These are phyloP conservation scores for Nesometra sesokonis DNA, from an alignment of 35 echinoderm and acorn worm genomes.

Conservation along the genomic window DNA sequence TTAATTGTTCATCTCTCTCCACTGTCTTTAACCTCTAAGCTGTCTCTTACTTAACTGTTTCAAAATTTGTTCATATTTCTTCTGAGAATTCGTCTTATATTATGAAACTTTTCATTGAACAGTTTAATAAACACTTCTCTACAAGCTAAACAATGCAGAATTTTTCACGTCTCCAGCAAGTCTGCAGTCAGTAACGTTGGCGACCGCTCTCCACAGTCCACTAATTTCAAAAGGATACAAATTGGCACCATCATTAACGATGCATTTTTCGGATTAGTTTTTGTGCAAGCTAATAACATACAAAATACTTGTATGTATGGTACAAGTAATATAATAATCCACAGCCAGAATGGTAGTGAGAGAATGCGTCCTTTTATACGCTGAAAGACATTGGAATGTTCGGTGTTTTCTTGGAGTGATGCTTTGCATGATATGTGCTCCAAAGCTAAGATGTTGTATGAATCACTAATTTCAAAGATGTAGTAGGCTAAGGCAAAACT, in stretches of 20 bases:
- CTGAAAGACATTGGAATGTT: slow-evolving; percentile 35
- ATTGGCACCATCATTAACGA: slow-evolving; percentile 72
- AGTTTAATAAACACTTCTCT: too few relatives aligned
- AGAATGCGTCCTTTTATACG: slow-evolving; percentile 46
- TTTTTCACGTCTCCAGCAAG: not conserved
- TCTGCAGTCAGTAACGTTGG: not conserved
- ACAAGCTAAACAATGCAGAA: too few relatives aligned
- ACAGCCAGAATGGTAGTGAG: slow-evolving; percentile 77
- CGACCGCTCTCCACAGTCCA: slow-evolving; percentile 1
- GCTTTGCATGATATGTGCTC: slow-evolving; percentile 55
- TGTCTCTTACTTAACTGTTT: too few relatives aligned
- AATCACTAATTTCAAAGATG: slow-evolving; percentile 98
- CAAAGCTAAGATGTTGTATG: slow-evolving; percentile 75
- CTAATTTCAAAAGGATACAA: slow-evolving; percentile 47
- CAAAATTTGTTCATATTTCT: too few relatives aligned
- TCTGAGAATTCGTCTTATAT: too few relatives aligned
- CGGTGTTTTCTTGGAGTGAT: slow-evolving; percentile 39
- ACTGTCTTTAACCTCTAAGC: too few relatives aligned
- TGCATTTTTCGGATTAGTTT: slow-evolving; percentile 72
- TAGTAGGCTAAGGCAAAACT: slow-evolving; percentile 62
- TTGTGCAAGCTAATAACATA: slow-evolving; percentile 81
- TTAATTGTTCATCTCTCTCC: too few relatives aligned
- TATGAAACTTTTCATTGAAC: too few relatives aligned
- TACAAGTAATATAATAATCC: slow-evolving; percentile 56
- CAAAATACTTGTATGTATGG: slow-evolving; percentile 96